Evolutionary conservation across 2,797 vertebrate genomes (phyloP).

Genomic region (Eulemur rubriventer): DNA sequence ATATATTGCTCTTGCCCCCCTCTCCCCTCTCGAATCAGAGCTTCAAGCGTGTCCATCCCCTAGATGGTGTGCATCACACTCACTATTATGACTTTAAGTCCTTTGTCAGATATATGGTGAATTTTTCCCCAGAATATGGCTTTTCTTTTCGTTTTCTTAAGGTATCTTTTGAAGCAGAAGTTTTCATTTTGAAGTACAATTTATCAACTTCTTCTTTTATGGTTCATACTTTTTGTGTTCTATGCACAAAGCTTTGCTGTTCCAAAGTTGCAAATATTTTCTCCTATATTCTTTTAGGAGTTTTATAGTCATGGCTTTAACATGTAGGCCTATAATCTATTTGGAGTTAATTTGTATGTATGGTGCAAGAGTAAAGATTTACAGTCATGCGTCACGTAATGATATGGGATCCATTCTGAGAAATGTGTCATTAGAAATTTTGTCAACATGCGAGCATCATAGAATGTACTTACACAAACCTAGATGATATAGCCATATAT

Average conservation of each 20-base stretch:
- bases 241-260: neutral
- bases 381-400: neutral
- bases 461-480: neutral
- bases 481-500: neutral
- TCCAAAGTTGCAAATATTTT: neutral
- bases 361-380: neutral
- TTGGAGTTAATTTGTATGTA: neutral
- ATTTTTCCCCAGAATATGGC: neutral
- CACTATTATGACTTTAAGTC: neutral
- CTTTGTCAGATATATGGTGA: neutral
- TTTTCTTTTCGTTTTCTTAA: neutral
- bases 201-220: neutral
- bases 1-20: no score
- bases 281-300: neutral
- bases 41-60: no score
- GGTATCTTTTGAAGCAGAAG: neutral
- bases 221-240: neutral
- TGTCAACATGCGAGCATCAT: neutral
- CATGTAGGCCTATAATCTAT: neutral
- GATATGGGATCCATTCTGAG: neutral
- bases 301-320: neutral
- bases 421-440: neutral
- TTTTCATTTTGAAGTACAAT: neutral
- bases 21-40: no score
- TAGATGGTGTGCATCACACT: no score